phyloP scores from a whole-genome alignment of 1,140 invertebrate species.

The Trypoxylus dichotomus region DNA sequence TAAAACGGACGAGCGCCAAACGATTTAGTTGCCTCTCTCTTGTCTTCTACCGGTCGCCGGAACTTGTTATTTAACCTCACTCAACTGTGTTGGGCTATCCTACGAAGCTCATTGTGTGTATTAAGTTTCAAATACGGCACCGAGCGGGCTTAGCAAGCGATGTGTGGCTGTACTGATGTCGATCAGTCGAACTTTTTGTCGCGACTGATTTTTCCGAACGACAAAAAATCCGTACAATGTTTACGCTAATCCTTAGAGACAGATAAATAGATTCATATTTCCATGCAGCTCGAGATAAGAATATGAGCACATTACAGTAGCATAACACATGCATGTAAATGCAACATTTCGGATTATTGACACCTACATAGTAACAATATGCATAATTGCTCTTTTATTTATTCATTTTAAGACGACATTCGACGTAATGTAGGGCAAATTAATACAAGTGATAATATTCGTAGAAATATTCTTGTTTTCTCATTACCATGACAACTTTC shows the following conservation, averaged over 20 bases:
- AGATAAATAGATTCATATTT: background rate
- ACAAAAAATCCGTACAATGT: background rate
- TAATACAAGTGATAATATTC: background rate
- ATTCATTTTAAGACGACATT: background rate
- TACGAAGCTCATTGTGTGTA: background rate
- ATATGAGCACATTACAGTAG: background rate
- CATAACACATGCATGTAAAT: background rate
- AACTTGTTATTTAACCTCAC: slow-evolving; percentile 21
- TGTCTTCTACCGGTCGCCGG: slow-evolving; percentile 5
- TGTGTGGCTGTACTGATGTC: background rate
- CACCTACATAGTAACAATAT: background rate
- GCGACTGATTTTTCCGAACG: background rate
- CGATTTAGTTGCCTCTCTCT: background rate
- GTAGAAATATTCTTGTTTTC: background rate
- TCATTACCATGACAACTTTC: background rate
- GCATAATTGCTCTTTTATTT: background rate
- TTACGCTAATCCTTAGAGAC: background rate
- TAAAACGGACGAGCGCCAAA: background rate
- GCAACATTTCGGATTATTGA: background rate
- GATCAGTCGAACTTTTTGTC: background rate
- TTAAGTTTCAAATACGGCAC: slow-evolving; percentile 1
- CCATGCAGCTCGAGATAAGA: background rate
- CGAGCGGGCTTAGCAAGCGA: background rate
- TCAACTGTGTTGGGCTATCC: background rate
- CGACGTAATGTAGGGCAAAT: background rate